Evolutionary conservation across 2,113 vertebrate genomes (phyloP).

Genomic region (Sapajus apella): DNA sequence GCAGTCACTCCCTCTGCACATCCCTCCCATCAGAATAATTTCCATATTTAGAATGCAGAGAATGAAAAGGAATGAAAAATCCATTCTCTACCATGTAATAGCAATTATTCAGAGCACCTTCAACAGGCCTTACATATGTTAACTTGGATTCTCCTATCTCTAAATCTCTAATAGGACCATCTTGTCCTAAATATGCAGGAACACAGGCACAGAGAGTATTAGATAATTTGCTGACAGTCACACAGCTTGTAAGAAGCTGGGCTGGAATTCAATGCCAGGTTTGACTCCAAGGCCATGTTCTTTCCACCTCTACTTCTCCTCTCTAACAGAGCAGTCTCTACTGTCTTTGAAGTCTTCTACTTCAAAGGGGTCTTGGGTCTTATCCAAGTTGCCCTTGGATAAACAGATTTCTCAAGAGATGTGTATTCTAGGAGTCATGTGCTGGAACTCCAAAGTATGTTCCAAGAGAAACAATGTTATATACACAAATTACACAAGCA

Average conservation of each 20-base stretch:
- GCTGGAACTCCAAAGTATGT: not conserved
- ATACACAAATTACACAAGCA: not conserved
- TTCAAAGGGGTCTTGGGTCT: not conserved
- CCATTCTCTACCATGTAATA: not conserved
- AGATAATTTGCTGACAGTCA: not conserved
- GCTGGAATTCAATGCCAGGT: not conserved
- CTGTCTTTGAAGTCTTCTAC: not conserved
- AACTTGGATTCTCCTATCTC: not conserved
- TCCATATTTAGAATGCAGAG: not conserved
- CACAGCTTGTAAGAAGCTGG: not conserved
- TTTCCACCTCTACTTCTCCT: not conserved
- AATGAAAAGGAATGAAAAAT: not conserved
- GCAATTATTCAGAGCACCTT: not conserved
- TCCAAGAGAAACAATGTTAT: not conserved
- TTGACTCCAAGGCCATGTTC: not conserved
- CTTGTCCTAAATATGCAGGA: not conserved
- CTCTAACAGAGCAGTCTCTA: not conserved
- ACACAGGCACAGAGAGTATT: not conserved
- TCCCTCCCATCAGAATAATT: not conserved
- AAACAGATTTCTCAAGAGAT: not conserved
- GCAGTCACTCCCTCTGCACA: fast-evolving
- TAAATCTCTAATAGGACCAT: not conserved
- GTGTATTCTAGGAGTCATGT: not conserved
- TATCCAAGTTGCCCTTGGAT: not conserved
- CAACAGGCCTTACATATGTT: not conserved